Percentiles rank a stretch among this genome's conserved stretches.
Evolutionary conservation across 2,888 invertebrate species (phyloP).

Genomic region (Horisme vitalbata): DNA sequence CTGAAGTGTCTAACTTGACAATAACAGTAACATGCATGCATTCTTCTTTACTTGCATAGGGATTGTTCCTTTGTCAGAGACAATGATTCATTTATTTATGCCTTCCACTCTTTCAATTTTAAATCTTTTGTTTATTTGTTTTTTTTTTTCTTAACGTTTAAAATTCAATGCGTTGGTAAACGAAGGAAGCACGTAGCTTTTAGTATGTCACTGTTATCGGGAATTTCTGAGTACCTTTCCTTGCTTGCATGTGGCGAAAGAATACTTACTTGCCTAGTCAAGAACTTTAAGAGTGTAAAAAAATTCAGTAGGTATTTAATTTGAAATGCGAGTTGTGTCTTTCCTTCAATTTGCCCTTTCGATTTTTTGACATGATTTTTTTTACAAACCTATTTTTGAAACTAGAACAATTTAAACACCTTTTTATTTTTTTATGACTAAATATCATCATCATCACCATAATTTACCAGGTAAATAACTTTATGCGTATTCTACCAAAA

Average conservation of each 20-base stretch:
- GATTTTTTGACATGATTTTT: no score
- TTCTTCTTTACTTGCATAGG: background rate
- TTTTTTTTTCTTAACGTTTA: background rate
- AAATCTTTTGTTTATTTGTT: background rate
- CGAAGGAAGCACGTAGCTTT: slow-evolving; percentile 2
- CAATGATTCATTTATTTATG: background rate
- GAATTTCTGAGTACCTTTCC: background rate
- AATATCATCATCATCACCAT: no score
- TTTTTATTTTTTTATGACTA: no score
- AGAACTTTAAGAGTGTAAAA: no score
- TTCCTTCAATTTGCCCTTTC: no score
- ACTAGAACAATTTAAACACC: no score
- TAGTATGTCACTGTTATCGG: background rate
- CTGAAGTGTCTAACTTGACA: background rate
- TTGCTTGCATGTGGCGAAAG: background rate
- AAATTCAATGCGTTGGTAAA: background rate
- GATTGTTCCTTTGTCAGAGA: background rate
- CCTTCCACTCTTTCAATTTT: background rate
- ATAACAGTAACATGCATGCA: background rate
- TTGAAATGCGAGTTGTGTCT: no score
- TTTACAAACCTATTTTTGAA: no score
- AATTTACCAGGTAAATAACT: no score
- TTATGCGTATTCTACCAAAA: no score
- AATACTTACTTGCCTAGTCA: background rate
- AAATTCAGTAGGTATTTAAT: no score